Base-by-base conservation (phyloP, 2,888 invertebrate species). In the Gymnosoma rotundatum region DNA sequence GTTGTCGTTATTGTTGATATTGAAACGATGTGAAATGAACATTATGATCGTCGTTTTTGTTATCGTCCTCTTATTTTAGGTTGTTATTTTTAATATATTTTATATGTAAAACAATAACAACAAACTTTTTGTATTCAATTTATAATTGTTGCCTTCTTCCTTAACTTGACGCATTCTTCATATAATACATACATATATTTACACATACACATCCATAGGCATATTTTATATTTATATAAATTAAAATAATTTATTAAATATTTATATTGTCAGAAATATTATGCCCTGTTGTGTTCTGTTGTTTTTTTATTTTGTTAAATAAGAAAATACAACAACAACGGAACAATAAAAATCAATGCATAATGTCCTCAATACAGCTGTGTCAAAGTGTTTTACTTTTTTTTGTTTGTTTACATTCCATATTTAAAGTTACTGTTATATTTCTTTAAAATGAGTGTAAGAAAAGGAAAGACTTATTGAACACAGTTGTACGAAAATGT, bases 1-100 rank as follows among this genome's bases (percentile, higher is more conserved):
- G 81, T 70, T 69, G 66, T 72, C 50, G 18, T 74, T 70, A 52
- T 64, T 67, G 25, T 63, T 76, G 32, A 61, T 72, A 50, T 38
- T 69, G 58, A 48, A 70, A 67, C 67, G 21, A 72, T 70, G 42
- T 66, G 54, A 70, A 74, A 75, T 73, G 48, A 78, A 52, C 36
- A 69, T 58, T 36, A 64, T 58, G 18, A 63, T 54, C n/a, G 54
- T 66, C 36, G 45, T 70, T 12, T 42, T 63, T 36, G 38, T 73
- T 20, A 66, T 52, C 25, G 50, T 76, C 75, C 16, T 61, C 56
- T 58, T 64, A 25, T 64, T 72, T 69, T 63, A 52, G 61, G 10
- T 75, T 63, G 42, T 73, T 73, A 25, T 60, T 61, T 1, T 70
- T 50, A 58, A 20, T 32, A 32, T 7, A 48, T 48, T 48, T n/a